Conservation (phyloP, 1,140 invertebrate species). For the Phthorimaea operculella region DNA sequence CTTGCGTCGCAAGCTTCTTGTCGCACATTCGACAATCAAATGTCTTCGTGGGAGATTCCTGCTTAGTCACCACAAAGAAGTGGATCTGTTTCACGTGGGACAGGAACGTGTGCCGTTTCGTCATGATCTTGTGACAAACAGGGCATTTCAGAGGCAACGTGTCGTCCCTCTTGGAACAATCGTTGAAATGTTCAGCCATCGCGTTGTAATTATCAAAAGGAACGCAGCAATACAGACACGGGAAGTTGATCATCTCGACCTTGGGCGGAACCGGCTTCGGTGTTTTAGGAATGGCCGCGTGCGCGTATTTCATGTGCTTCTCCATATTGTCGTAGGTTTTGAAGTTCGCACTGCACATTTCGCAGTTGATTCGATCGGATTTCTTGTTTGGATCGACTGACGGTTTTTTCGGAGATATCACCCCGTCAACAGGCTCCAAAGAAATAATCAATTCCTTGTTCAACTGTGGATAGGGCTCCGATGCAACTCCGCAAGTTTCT, state of each 20-base stretch:
- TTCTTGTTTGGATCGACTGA: constrained; percentile 11
- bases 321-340: constrained; percentile 43
- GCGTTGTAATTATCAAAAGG: constrained; percentile 40
- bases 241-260: constrained; percentile 24
- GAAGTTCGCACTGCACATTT: constrained; percentile 41
- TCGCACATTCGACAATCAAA: constrained; percentile 53
- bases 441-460: constrained; percentile 36
- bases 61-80: constrained; percentile 16
- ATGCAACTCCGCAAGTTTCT: constrained; percentile 27
- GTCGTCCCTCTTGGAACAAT: constrained; percentile 30
- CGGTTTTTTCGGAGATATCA: background rate
- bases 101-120: constrained; percentile 34
- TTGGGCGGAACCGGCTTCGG: constrained; percentile 2
- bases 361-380: constrained; percentile 24
- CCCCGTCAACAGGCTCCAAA: constrained; percentile 40
- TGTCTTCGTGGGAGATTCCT: constrained; percentile 4
- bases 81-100: constrained; percentile 34
- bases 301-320: constrained; percentile 48
- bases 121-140: constrained; percentile 31
- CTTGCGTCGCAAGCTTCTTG: constrained; percentile 41
- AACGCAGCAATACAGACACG: constrained; percentile 43
- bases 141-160: constrained; percentile 30
- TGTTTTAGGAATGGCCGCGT: constrained; percentile 42
- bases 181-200: constrained; percentile 37
- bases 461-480: constrained; percentile 15